Percentiles rank a stretch among this genome's conserved stretches.
Conservation (phyloP, 2,888 invertebrate genomes). For the Agriopis leucophaearia region DNA sequence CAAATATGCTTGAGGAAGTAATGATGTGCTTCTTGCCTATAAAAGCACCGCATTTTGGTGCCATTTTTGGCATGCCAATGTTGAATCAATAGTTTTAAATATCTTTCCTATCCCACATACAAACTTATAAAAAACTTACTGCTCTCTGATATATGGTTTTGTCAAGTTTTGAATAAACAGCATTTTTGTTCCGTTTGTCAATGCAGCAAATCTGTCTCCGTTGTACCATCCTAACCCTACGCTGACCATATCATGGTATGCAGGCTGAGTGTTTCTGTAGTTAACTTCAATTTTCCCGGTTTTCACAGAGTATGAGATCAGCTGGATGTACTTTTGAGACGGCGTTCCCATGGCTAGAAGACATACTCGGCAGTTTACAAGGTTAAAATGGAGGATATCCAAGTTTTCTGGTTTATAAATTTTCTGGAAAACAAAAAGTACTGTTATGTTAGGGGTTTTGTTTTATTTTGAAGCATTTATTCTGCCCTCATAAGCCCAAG, state of each 20-base stretch:
- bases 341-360: constrained; percentile 59
- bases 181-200: constrained; percentile 71
- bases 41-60: too few species aligned
- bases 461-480: neutral
- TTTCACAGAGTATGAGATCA: constrained; percentile 65
- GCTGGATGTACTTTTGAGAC: constrained; percentile 45
- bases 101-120: neutral
- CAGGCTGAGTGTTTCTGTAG: constrained; percentile 36
- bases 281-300: constrained; percentile 56
- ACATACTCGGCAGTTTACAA: constrained; percentile 72
- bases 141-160: constrained; percentile 62
- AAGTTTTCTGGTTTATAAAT: constrained; percentile 58
- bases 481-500: too few species aligned
- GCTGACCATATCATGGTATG: constrained; percentile 59
- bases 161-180: constrained; percentile 73
- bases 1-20: too few species aligned
- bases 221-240: constrained; percentile 75
- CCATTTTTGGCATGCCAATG: too few species aligned
- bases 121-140: constrained; percentile 56
- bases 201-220: constrained; percentile 73
- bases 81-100: too few species aligned
- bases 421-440: constrained; percentile 59
- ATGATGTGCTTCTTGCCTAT: too few species aligned
- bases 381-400: constrained; percentile 71
- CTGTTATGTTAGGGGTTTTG: neutral